Percentiles rank a stretch among this genome's conserved stretches.
phyloP scores from a whole-genome alignment of 2,113 vertebrate species.

The Microtus ochrogaster region DNA sequence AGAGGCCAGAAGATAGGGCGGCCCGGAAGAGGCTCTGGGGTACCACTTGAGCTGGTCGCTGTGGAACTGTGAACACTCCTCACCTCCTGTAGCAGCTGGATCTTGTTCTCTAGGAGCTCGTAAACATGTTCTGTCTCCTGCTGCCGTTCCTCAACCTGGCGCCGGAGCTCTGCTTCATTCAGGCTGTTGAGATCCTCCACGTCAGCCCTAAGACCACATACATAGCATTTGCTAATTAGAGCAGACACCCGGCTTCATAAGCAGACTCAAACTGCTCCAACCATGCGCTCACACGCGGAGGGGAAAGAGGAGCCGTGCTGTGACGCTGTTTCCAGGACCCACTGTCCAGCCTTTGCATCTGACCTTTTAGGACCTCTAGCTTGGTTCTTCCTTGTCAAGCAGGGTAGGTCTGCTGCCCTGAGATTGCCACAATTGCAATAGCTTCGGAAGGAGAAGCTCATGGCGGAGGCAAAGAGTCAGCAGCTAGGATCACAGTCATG shows the following conservation, averaged over 20 bases:
- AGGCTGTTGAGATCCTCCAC: conserved; percentile 88
- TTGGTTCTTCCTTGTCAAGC: background rate
- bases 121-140: conserved; percentile 90
- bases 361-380: background rate
- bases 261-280: background rate
- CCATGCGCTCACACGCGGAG: background rate
- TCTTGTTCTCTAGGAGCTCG: conserved; percentile 91
- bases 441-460: background rate
- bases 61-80: background rate
- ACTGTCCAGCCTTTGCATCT: background rate
- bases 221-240: accelerated
- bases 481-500: background rate
- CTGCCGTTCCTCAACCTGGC: conserved; percentile 88
- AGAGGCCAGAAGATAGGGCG: background rate
- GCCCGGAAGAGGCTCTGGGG: too few relatives aligned
- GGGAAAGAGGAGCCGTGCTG: background rate
- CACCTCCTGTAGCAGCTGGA: conserved; percentile 93
- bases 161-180: conserved; percentile 89
- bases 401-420: background rate
- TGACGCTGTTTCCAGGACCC: background rate
- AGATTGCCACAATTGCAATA: background rate
- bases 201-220: conserved; percentile 83
- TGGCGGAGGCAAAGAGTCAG: background rate
- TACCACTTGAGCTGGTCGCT: background rate
- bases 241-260: background rate